Evolutionary conservation across 2,113 vertebrate genomes (phyloP).

Genomic region (Formicarius rufipectus): DNA sequence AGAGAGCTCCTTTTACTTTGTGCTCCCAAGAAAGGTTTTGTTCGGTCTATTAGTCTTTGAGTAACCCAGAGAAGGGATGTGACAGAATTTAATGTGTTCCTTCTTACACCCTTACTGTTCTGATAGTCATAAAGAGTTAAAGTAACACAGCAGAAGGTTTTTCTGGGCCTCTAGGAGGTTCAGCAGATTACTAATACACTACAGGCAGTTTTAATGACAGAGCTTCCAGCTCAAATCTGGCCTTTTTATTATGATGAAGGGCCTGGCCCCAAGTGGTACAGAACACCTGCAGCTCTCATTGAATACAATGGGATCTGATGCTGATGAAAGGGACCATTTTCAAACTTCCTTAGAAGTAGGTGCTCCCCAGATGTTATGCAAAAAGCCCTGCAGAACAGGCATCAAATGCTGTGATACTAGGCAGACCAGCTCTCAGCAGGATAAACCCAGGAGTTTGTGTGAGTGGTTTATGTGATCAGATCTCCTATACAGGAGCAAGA

Average conservation of each 20-base stretch:
- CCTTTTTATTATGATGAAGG: slow-evolving; percentile 61
- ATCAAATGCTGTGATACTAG: slow-evolving; percentile 57
- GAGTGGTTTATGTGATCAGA: slow-evolving; percentile 10
- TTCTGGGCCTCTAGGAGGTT: slow-evolving; percentile 50
- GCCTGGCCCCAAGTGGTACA: slow-evolving; percentile 66
- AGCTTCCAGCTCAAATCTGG: slow-evolving; percentile 65
- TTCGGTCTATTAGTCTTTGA: slow-evolving; percentile 41
- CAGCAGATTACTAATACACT: slow-evolving; percentile 56
- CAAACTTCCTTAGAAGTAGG: slow-evolving; percentile 66
- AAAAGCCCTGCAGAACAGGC: slow-evolving; percentile 62
- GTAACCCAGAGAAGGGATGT: slow-evolving; percentile 17
- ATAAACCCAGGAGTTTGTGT: slow-evolving; percentile 18
- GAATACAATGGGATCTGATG: slow-evolving; percentile 70
- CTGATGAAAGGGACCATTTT: slow-evolving; percentile 69
- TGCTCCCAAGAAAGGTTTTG: slow-evolving; percentile 42
- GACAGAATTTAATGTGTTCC: slow-evolving; percentile 28
- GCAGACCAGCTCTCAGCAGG: slow-evolving; percentile 55
- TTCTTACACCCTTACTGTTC: slow-evolving; percentile 42
- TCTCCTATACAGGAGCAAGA: slow-evolving; percentile 18
- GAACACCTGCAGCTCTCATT: slow-evolving; percentile 70
- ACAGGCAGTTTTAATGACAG: slow-evolving; percentile 60
- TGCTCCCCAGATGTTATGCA: slow-evolving; percentile 67
- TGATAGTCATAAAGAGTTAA: slow-evolving; percentile 47
- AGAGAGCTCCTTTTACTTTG: slow-evolving; percentile 22
- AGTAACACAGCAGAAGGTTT: slow-evolving; percentile 54